Evolutionary conservation across 2,113 vertebrate genomes (phyloP), one percentile per base, ranked within the genome.

Genomic region (Microcebus murinus): DNA sequence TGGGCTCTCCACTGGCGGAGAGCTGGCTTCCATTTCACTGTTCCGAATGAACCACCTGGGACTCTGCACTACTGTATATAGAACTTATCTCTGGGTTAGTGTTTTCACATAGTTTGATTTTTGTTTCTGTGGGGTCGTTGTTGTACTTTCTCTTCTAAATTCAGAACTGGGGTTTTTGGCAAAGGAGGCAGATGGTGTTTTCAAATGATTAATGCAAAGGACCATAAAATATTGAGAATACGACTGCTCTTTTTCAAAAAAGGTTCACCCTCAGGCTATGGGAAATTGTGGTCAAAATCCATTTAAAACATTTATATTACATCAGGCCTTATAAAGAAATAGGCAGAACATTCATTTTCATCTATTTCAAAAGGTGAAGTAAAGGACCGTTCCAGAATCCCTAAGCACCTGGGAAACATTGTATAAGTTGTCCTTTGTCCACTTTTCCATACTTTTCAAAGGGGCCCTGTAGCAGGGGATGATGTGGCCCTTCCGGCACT

Each of bases 151-250:
- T 90, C 84, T 89, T 88, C 71, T 93, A 77, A 93, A 88, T 91
- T 88, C 85, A 97, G 86, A 87, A 91, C 39, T n/a, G 39, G 59
- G 8, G 65, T 73, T 79, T 39, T 96, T 95, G 87, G 67, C 45
- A 91, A 89, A 97, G 81, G 39, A 96, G 42, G 63, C 94, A 97
- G 92, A 96, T 96, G 93, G 86, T 96, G 57, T 96, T 97, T 97
- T 94, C 77, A 95, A 97, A 93, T 93, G 91, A 96, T 97, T 95
- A 77, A 95, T 93, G 77, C 42, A 95, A 86, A 67, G 13, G 55
- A 87, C 95, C 79, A 65, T 93, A 88, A 97, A 96, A 95, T 95
- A 83, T 77, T 68, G 42, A 91, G 93, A 96, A 86, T 29, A 83
- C 36, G 39, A 42, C 57, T 80, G 65, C 31, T 71, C n/a, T 96